Conservation (phyloP, 2,888 invertebrate genomes). For the Rapana venosa region DNA sequence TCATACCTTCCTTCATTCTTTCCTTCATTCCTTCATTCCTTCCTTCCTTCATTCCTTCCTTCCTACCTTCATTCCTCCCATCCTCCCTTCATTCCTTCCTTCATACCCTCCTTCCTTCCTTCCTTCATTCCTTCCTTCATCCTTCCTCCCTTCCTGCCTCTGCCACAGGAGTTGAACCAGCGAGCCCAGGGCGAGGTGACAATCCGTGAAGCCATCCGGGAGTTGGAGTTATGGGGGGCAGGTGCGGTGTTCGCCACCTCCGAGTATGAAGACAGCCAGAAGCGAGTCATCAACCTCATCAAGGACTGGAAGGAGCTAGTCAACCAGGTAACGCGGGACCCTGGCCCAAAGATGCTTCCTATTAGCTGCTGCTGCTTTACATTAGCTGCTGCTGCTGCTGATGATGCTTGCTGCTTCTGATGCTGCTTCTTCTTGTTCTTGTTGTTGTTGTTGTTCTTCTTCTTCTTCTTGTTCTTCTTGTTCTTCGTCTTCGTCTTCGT, state of each 20-base stretch:
- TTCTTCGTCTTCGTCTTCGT: too few species aligned
- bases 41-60: neutral
- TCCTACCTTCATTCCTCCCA: neutral
- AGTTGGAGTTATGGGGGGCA: conserved; percentile 96
- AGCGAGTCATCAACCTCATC: conserved; percentile 85
- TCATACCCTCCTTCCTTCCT: neutral
- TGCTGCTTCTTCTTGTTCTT: too few species aligned
- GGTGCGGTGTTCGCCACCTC: conserved; percentile 87
- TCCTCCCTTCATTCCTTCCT: neutral
- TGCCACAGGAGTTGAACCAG: conserved; percentile 85
- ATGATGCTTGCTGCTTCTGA: too few species aligned
- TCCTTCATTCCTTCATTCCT: neutral
- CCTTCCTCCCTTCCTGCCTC: neutral
- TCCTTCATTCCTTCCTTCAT: neutral
- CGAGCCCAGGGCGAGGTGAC: conserved; percentile 94
- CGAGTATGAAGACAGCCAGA: conserved; percentile 86
- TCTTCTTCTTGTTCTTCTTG: too few species aligned
- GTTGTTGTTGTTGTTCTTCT: too few species aligned
- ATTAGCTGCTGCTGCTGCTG: too few species aligned
- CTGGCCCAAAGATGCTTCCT: too few species aligned
- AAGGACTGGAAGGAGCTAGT: conserved; percentile 95
- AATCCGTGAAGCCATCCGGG: conserved; percentile 93
- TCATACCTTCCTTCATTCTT: too few species aligned
- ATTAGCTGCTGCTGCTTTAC: too few species aligned
- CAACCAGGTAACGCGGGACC: conserved; percentile 83